These are phyloP conservation scores for Drosophila subpulchrella DNA, from an alignment of 1,140 invertebrate species.

Conservation along the genomic window DNA sequence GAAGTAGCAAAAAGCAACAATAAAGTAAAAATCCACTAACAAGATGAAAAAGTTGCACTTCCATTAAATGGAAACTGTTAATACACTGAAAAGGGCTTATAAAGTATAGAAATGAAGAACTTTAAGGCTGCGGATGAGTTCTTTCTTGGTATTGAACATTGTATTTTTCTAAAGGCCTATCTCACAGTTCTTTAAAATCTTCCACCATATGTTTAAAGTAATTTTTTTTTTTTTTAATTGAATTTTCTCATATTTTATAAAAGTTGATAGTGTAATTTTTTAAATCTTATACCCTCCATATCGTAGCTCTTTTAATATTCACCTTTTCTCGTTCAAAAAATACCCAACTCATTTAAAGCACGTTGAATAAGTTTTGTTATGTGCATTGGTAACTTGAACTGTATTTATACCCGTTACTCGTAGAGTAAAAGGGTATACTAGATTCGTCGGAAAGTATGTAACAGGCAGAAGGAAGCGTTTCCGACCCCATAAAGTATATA, in stretches of 20 bases:
- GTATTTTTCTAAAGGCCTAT: too few species aligned
- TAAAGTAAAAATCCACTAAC: conserved; percentile 30
- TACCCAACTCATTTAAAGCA: background rate
- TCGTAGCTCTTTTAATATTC: background rate
- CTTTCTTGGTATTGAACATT: too few species aligned
- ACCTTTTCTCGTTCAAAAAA: background rate
- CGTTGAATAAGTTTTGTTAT: conserved; percentile 8
- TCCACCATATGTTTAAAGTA: too few species aligned
- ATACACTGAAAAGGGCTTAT: conserved; percentile 4
- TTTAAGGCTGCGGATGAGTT: background rate
- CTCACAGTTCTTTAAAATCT: too few species aligned
- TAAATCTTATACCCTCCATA: background rate
- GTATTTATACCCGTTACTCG: too few species aligned
- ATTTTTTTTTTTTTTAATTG: background rate
- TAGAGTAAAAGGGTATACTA: too few species aligned
- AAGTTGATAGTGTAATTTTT: background rate
- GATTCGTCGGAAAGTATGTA: too few species aligned
- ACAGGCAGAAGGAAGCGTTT: too few species aligned
- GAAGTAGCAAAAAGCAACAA: conserved; percentile 26
- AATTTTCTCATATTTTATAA: background rate
- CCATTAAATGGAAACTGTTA: background rate
- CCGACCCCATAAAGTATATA: too few species aligned
- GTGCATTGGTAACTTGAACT: conserved; percentile 45
- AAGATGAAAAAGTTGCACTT: conserved; percentile 26
- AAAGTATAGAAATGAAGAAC: background rate